A percentile compares a stretch with the other conserved stretches of the same genome.
These are phyloP conservation scores for Ciconia maguari DNA, from an alignment of 2,113 vertebrate genomes.

Conservation along the genomic window DNA sequence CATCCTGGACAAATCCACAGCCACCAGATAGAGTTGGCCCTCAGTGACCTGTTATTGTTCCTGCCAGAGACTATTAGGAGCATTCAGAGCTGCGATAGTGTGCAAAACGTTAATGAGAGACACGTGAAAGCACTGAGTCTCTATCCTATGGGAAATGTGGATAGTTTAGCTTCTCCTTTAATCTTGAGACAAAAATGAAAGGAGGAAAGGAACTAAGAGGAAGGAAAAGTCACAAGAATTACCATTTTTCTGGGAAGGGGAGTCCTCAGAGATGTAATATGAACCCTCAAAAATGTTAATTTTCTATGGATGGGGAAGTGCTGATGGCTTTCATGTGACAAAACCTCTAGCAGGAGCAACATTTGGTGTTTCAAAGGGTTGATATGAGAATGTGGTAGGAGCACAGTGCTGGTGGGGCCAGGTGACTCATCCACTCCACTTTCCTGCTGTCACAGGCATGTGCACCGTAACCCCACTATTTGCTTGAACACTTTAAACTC, in stretches of 20 bases:
- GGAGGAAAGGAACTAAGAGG: neutral
- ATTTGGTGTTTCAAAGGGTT: neutral
- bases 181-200: slow-evolving; percentile 18
- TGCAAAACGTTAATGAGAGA: neutral
- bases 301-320: slow-evolving; percentile 10
- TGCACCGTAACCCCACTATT: neutral
- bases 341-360: neutral
- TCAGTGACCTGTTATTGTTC: neutral
- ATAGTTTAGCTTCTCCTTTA: slow-evolving; percentile 14
- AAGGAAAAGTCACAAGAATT: slow-evolving; percentile 47
- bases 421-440: neutral
- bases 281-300: slow-evolving; percentile 22
- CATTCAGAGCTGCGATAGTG: neutral
- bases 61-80: neutral
- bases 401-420: neutral
- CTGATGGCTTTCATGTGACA: slow-evolving; percentile 35
- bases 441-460: neutral
- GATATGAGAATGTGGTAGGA: neutral
- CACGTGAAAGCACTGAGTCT: neutral
- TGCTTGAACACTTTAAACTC: neutral
- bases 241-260: slow-evolving; percentile 1
- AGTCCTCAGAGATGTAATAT: neutral
- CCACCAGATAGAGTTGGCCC: neutral
- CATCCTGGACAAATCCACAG: neutral
- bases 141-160: neutral